Base-by-base conservation (phyloP, 2,888 invertebrate genomes). In the Tenthredo scrophulariae region DNA sequence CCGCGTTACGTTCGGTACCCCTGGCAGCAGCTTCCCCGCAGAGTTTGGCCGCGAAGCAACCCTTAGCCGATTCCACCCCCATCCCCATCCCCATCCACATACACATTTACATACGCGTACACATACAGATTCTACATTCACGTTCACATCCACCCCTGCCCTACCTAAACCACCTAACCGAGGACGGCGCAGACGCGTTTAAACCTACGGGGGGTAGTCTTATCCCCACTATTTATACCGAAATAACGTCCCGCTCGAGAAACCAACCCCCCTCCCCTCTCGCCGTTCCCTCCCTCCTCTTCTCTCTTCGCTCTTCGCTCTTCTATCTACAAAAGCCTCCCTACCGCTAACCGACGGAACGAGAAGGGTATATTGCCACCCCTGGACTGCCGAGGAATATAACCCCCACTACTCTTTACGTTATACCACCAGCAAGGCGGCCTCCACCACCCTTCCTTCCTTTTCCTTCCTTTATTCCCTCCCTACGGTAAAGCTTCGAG, bases 61-160 rank as follows among this genome's bases (percentile, higher is more conserved):
- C 91, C 92, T 92, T 92, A 92, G 91, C 90, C 90, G 89, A 77
- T 50, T 50, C 77, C 92, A 92, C 93, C 91, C 91, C 92, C 92
- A 91, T 92, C 89, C 88, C 88, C 89, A 91, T 92, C 90, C n/a
- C n/a, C n/a, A n/a, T n/a, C n/a, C n/a, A n/a, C 92, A 90, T 90
- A 91, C 91, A 91, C 92, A 91, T 92, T 91, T n/a, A n/a, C 92
- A 91, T 92, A 91, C 40, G 9, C 9, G 1, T 2, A 15, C 46
- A 46, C 46, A 3, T 46, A 0, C 15, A 46, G 1, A 6, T 0
- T 43, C 91, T 91, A 91, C 92, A 91, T 92, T 89, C 88, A 89
- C 89, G 91, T 92, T 90, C 92, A 90, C 90, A 91, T 91, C 90
- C 92, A 90, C 90, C 91, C 90, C 89, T 90, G 90, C 75, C 46